Conservation (phyloP, 2,797 vertebrate species). For the Coregonus suidteri region DNA sequence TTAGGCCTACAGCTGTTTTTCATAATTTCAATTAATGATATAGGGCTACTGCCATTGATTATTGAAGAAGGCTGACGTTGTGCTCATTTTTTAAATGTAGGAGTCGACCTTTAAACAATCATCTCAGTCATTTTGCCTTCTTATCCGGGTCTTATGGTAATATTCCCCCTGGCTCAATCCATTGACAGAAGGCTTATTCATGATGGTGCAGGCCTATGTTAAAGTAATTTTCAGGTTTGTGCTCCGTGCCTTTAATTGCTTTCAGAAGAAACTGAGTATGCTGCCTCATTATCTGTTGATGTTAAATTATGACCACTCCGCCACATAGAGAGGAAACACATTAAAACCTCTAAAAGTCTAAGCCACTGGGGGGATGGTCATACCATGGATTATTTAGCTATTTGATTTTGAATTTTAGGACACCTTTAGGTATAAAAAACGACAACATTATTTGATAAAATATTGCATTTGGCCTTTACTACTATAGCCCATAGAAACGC, state of each 20-base stretch:
- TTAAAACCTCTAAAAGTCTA: too few relatives aligned
- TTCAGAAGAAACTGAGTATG: constrained; percentile 31
- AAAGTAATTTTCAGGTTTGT: constrained; percentile 44
- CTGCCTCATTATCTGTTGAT: constrained; percentile 39
- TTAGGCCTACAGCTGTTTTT: neutral
- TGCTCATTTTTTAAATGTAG: neutral
- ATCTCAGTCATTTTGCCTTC: constrained; percentile 26
- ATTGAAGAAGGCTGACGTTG: neutral
- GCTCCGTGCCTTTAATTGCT: constrained; percentile 36
- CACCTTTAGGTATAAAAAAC: too few relatives aligned
- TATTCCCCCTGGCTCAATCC: constrained; percentile 23
- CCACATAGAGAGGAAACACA: constrained; percentile 18
- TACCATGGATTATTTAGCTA: too few relatives aligned
- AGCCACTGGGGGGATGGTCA: too few relatives aligned
- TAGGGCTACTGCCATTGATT: neutral
- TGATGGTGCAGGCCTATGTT: neutral
- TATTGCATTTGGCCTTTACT: too few relatives aligned
- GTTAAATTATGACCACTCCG: constrained; percentile 47
- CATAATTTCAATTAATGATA: neutral
- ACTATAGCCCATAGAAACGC: too few relatives aligned
- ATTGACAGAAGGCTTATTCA: constrained; percentile 14
- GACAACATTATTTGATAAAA: too few relatives aligned
- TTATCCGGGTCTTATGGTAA: constrained; percentile 3
- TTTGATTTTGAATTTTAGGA: too few relatives aligned
- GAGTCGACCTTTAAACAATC: neutral